These are phyloP conservation scores for Morinoia aosen DNA, from an alignment of 2,888 invertebrate species.

Conservation along the genomic window DNA sequence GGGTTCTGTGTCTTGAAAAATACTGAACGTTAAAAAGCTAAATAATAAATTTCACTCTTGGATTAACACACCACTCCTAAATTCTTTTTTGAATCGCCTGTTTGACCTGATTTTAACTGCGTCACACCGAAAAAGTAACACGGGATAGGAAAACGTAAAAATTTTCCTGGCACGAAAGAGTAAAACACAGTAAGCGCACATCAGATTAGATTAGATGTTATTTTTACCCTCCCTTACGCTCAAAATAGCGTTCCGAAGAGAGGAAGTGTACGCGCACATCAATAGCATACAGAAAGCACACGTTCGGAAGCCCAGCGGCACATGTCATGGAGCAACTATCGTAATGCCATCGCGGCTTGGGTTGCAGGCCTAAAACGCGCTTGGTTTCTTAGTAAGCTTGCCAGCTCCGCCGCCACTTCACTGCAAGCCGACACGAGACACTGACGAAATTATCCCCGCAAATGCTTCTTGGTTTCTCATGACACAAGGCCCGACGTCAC, in stretches of 20 bases:
- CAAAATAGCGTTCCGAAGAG: no score
- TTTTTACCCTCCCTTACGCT: no score
- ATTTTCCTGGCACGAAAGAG: background rate
- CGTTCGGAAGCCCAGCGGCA: background rate
- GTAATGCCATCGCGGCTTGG: background rate
- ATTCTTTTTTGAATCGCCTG: no score
- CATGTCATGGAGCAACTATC: background rate
- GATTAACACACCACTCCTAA: no score
- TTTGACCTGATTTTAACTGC: no score
- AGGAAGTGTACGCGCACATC: no score
- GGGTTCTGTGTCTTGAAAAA: no score
- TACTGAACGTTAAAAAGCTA: no score
- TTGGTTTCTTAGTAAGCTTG: background rate
- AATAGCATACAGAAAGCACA: background rate
- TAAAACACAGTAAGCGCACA: no score
- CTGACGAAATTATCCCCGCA: conserved; percentile 43
- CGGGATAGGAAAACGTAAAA: background rate
- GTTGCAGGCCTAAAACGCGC: background rate
- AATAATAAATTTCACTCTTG: no score
- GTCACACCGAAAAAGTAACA: no score
- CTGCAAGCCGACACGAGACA: conserved; percentile 35
- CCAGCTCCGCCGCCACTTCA: background rate
- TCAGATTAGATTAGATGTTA: no score
- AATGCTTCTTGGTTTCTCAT: conserved; percentile 37
- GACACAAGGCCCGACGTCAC: background rate